Percentiles rank a stretch among this genome's conserved stretches.
phyloP scores from a whole-genome alignment of 2,113 vertebrate species.

The Ivindomyrus marchei region DNA sequence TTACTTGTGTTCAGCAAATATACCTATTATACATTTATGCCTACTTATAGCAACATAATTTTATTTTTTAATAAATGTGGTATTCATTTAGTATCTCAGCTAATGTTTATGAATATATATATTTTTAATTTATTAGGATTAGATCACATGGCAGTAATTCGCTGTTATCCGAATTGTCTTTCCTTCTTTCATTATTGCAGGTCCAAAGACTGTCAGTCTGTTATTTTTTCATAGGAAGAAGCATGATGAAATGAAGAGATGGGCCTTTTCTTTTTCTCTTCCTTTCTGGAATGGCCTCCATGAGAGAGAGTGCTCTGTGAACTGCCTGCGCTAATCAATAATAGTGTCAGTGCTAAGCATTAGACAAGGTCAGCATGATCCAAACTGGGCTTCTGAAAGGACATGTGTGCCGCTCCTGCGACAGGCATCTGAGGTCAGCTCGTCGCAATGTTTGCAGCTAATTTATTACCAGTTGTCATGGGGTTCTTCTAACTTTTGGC shows the following conservation, averaged over 20 bases:
- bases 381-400: background rate
- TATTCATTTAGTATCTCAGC: background rate
- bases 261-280: background rate
- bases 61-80: background rate
- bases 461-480: slow-evolving; percentile 15
- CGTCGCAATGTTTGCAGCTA: slow-evolving; percentile 12
- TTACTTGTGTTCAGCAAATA: background rate
- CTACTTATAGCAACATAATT: background rate
- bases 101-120: background rate
- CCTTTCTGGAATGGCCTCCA: background rate
- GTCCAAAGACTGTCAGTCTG: background rate
- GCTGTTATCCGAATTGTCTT: background rate
- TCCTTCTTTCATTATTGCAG: background rate
- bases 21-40: background rate
- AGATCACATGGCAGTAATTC: background rate
- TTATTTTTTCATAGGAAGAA: background rate
- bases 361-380: slow-evolving; percentile 16
- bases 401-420: background rate
- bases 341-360: slow-evolving; percentile 10
- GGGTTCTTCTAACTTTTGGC: background rate
- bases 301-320: slow-evolving; percentile 2
- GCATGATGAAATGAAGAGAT: background rate
- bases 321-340: background rate
- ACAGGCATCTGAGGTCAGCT: background rate
- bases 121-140: background rate